Base-by-base conservation (phyloP, 2,113 vertebrate species). In the Sakesphorus luctuosus region DNA sequence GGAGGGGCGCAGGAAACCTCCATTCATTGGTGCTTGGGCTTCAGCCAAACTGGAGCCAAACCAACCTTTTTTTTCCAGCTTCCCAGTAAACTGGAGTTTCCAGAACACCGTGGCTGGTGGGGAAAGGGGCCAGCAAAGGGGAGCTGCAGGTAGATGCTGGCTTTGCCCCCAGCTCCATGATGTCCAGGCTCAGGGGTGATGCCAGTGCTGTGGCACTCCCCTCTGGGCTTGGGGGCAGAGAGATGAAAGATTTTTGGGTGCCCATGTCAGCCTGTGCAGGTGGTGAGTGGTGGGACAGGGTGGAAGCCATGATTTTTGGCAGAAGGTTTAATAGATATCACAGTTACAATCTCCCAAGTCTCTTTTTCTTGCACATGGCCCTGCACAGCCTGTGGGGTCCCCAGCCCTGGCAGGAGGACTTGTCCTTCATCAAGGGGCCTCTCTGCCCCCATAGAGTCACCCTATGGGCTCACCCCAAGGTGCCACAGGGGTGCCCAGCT, bases 11-110 rank as follows among this genome's bases (percentile, higher is more conserved):
- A 92, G 95, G 95, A 93, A 93, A 89, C 35, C 73, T 80, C 87
- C 87, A 61, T 75, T 96, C 92, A 82, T 58, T 11, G 1, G 6
- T 0, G 0, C 43, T 92, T 94, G 91, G 76, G 31, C 38, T 47
- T 8, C 29, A 35, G 91, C 93, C 96, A 97, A 74, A 31, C 0
- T 92, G 96, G 95, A 96, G 61, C 65, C 65, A 83, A 89, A 86
- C 75, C 95, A 96, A 75, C 23, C 47, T 56, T 71, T 56, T 66
- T 72, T 82, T 71, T 36, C 43, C 63, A 77, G 11, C 50, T 95
- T 97, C 83, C 73, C 56, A 84, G 65, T 40, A 74, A 94, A 81
- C 2, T 66, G 65, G 80, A 81, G 4, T 86, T 86, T 55, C 43
- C 92, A 86, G 38, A 68, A 33, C 23, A 15, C n/a, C 69, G n/a